Evolutionary conservation across 2,888 invertebrate genomes (phyloP), one percentile per base, ranked within the genome.

Genomic region (Andrena fulva): DNA sequence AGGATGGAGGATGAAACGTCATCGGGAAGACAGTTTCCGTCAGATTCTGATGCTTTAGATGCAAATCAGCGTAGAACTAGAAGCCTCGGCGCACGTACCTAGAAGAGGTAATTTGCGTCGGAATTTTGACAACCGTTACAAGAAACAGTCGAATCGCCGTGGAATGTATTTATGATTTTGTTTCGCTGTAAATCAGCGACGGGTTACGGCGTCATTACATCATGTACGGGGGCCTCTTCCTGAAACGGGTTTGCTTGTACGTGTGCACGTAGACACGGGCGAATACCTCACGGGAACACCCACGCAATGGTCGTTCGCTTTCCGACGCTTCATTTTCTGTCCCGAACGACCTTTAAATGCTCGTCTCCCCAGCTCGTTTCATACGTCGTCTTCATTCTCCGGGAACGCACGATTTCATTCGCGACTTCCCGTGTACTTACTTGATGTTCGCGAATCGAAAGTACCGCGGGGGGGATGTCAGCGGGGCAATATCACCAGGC

Each of bases 121-220:
- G 20, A 10, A 60, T 70, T 77, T 71, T 52, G 68, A 69, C 67
- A 33, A 33, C 27, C 75, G 35, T 66, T 52, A 31, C 10, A 64
- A 75, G 56, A 63, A 71, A 80, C 10, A 48, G 16, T 10, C 54
- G 27, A 66, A 74, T 75, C 50, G 33, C 8, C 29, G 20, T 27
- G 5, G n/a, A 27, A 50, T 29, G 60, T 60, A 69, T 81, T 81
- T 73, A 79, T 52, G 42, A 59, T 70, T 73, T 73, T 69, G 72
- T 16, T 71, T 35, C 80, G 72, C 66, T 85, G 84, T 87, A 89
- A 90, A 89, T 90, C 88, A 88, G 85, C 83, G 81, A 77, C 86
- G 87, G 59, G 80, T 76, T 84, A 87, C 85, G 77, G 82, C 80
- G 87, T 86, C 85, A 85, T 91, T 91, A 90, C 91, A 89, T 91